Evolutionary conservation across 2,113 vertebrate species (phyloP), one percentile per base, ranked within the genome.

Genomic region (Chaenogobius annularis): DNA sequence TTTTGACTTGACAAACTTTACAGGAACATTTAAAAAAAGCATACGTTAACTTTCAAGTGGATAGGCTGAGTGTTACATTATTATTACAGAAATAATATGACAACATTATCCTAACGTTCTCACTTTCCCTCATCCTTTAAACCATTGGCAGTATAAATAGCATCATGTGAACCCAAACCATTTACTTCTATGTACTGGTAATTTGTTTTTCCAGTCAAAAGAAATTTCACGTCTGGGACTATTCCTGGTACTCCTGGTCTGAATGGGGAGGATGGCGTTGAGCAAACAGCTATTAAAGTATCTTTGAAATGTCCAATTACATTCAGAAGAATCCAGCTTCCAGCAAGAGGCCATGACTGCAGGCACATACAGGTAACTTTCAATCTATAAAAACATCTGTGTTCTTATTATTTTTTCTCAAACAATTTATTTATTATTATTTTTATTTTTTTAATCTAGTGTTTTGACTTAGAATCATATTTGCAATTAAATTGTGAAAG

Each of bases 271-370:
- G 97, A 99, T 0, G 97, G 97, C 0, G 97, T 99, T 50, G 97
- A 99, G 78, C 97, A 99, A 90, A 99, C 97, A 0, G 97, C 96
- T 22, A 98, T 99, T 83, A 99, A 98, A 80, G 97, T 98, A 65
- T 97, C 97, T 26, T 94, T 99, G 26, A 98, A 98, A 81, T 99
- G 97, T 67, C 97, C 97, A 11, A 98, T 99, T 91, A 99, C 97
- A 54, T 98, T 98, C 92, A 94, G 96, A 35, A 94, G 96, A 59
- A 98, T 99, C 88, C 96, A 98, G 91, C 96, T 99, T 72, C 97
- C 97, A 0, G 96, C 97, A 50, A 88, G 97, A 11, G 97, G 97
- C 6, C 96, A 98, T 0, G 96, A 98, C 90, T 98, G 97, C 81
- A 90, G 96, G 72, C 96, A 98, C 87, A 96, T 98, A 93, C 97